Evolutionary conservation across 2,888 invertebrate species (phyloP), one percentile per base, ranked within the genome.

Genomic region (Dynastes hyllus): DNA sequence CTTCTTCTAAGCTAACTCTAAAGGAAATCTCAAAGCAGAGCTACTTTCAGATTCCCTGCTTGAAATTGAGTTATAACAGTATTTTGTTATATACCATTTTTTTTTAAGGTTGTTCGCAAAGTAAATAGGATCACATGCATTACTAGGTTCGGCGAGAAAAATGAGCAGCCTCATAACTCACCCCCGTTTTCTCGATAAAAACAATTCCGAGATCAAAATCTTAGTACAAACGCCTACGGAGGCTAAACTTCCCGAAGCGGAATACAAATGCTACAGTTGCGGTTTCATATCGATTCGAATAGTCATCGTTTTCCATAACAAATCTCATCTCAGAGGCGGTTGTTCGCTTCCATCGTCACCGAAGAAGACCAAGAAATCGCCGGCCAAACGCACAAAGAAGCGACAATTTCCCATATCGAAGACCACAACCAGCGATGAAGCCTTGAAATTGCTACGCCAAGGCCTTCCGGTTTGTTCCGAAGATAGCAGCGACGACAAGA

Each of bases 301-400:
- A 32, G 94, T 95, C 63, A 91, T 95, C 85, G 92, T 95, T 81
- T 88, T 93, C 81, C 95, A 96, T 86, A 93, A 92, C 80, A 94
- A 94, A 89, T 92, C 92, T 83, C 95, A 95, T 85, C 91, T 92
- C 83, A 89, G 91, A 77, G 91, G 91, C 70, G 84, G 16, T 45
- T 27, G 66, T 65, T 66, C 82, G 29, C 16, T 27, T 2, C 29
- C 13, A 4, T 79, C 85, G 63, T 84, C 84, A 67, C 83, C 84
- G 37, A 84, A 83, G 69, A 82, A 76, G 75, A 82, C 81, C 83
- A 86, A 83, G 80, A 85, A 63, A 84, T 84, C 81, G 78, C 84
- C 70, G 4, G 71, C 75, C 50, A 84, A 83, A 81, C 83, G 78
- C 71, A 53, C 65, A 78, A 85, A 80, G 80, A 82, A 65, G 6